A percentile compares a stretch with the other conserved stretches of the same genome.
Evolutionary conservation across 2,888 invertebrate species (phyloP).

Genomic region (Pyrocoelia pectoralis): DNA sequence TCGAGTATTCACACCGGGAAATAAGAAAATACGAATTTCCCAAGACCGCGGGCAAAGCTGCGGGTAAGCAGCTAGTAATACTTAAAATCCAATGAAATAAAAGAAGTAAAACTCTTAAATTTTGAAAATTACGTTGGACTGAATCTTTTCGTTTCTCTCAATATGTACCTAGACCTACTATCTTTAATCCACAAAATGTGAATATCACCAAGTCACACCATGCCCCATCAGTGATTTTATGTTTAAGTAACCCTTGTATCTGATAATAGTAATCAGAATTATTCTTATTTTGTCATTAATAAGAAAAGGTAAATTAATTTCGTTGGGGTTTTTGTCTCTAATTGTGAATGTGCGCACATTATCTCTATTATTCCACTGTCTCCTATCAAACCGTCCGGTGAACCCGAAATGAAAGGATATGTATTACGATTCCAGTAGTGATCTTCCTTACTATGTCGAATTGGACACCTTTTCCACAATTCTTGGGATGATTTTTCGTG

Average conservation of each 20-base stretch:
- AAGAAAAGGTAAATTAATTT: background rate
- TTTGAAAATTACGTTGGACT: background rate
- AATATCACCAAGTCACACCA: background rate
- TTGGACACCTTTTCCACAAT: too few relatives aligned
- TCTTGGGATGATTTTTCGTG: too few relatives aligned
- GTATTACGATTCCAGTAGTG: background rate
- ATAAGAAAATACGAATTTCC: too few relatives aligned
- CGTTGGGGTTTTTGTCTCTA: background rate
- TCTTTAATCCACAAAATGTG: background rate
- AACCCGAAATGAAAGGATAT: background rate
- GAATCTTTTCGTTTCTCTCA: background rate
- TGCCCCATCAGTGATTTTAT: background rate
- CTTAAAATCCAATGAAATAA: background rate
- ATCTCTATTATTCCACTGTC: background rate
- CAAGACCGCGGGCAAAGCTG: too few relatives aligned
- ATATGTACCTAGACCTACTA: too few relatives aligned
- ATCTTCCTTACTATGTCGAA: too few relatives aligned
- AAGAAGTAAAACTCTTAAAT: background rate
- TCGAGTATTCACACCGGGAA: too few relatives aligned
- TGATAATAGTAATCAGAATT: background rate
- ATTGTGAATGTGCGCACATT: background rate
- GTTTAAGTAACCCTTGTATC: background rate
- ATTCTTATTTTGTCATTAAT: background rate
- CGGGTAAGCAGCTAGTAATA: too few relatives aligned
- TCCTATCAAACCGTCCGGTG: background rate